A percentile compares a stretch with the other conserved stretches of the same genome.
These are phyloP conservation scores for Agrypnus murinus DNA, from an alignment of 2,888 invertebrate genomes.

Conservation along the genomic window DNA sequence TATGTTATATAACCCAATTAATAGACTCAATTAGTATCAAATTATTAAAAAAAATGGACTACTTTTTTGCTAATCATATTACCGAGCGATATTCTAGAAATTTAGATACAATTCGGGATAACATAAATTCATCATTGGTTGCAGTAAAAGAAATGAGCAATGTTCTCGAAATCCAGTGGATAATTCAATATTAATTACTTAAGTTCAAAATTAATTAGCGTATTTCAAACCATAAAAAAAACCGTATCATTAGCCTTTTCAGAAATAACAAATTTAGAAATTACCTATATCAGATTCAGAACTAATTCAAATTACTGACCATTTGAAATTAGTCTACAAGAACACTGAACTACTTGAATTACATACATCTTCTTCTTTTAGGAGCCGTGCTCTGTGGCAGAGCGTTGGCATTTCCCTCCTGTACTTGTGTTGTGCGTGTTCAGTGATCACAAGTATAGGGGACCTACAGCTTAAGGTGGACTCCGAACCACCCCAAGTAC, in stretches of 20 bases:
- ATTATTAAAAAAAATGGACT: slow-evolving; percentile 44
- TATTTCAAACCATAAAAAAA: slow-evolving; percentile 42
- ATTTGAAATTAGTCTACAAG: slow-evolving; percentile 47
- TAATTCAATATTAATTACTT: slow-evolving; percentile 39
- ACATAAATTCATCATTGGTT: slow-evolving; percentile 25
- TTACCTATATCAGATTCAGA: slow-evolving; percentile 44
- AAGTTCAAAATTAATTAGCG: neutral
- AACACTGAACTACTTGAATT: slow-evolving; percentile 38
- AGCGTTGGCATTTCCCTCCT: too few species aligned
- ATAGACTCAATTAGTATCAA: slow-evolving; percentile 44
- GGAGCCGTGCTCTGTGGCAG: too few species aligned
- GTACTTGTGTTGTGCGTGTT: too few species aligned
- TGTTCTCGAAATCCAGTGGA: slow-evolving; percentile 24
- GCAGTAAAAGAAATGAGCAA: slow-evolving; percentile 30
- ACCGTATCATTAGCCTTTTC: slow-evolving; percentile 46
- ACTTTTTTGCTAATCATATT: slow-evolving; percentile 50
- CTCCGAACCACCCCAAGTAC: too few species aligned
- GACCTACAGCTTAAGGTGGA: too few species aligned
- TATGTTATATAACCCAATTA: too few species aligned
- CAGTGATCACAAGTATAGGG: too few species aligned
- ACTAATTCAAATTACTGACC: slow-evolving; percentile 42
- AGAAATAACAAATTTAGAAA: slow-evolving; percentile 47
- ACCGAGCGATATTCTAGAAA: slow-evolving; percentile 42
- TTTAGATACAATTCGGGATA: slow-evolving; percentile 29
- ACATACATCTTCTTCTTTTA: too few species aligned